Percentiles rank a stretch among this genome's conserved stretches.
These are phyloP conservation scores for Ormia ochracea DNA, from an alignment of 2,888 invertebrate species.

Conservation along the genomic window DNA sequence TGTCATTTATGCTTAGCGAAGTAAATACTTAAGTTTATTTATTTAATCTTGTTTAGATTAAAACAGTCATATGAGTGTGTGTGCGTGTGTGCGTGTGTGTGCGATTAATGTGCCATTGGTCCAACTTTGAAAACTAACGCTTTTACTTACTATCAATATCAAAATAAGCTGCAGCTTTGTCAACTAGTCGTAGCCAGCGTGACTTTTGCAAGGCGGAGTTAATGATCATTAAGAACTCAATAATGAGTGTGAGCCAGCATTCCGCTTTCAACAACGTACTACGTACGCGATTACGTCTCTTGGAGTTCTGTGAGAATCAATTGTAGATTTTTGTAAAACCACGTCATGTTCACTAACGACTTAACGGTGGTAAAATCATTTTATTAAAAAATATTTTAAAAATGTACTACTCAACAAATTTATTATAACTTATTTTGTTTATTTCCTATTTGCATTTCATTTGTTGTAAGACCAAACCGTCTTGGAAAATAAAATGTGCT, in stretches of 20 bases:
- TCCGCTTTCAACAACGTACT: background rate
- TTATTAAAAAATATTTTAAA: too few relatives aligned
- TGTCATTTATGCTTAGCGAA: constrained; percentile 12
- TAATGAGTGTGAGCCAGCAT: constrained; percentile 1
- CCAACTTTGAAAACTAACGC: background rate
- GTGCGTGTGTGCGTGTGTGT: background rate
- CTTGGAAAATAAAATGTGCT: too few relatives aligned
- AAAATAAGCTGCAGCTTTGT: constrained; percentile 6
- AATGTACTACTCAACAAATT: too few relatives aligned
- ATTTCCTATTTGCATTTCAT: too few relatives aligned
- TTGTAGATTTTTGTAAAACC: background rate
- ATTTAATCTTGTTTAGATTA: constrained; percentile 37
- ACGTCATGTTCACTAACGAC: too few relatives aligned
- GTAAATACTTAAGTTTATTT: background rate
- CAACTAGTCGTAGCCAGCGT: constrained; percentile 14
- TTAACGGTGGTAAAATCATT: too few relatives aligned
- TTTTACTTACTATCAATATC: background rate
- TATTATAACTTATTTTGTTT: too few relatives aligned
- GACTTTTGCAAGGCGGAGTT: constrained; percentile 19
- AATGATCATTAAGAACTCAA: constrained; percentile 14
- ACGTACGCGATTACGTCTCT: background rate
- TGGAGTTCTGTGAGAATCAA: background rate
- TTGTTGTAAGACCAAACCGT: too few relatives aligned
- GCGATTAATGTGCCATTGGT: constrained; percentile 37
- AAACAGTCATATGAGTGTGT: constrained; percentile 6